Evolutionary conservation across 2,113 vertebrate species (phyloP).

Genomic region (Capreolus pygargus): DNA sequence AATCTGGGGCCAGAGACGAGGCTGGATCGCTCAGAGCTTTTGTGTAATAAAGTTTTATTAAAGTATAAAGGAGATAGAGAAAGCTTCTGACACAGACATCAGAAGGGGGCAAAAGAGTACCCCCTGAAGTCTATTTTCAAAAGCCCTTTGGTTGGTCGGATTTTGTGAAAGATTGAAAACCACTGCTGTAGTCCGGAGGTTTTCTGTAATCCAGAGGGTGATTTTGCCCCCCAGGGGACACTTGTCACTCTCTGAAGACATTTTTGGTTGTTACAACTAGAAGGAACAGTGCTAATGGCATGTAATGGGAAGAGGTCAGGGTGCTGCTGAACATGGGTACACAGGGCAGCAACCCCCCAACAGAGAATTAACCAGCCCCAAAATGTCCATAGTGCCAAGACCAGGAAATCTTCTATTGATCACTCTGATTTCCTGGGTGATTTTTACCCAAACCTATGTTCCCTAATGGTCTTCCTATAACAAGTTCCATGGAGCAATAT

Average conservation of each 20-base stretch:
- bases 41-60: too few species aligned
- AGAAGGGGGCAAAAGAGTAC: too few species aligned
- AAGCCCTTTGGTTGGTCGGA: not conserved
- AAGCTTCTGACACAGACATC: too few species aligned
- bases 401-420: not conserved
- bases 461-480: not conserved
- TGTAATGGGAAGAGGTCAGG: not conserved
- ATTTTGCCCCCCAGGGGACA: not conserved
- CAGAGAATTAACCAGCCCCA: not conserved
- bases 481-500: not conserved
- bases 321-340: not conserved
- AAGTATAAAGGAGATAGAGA: too few species aligned
- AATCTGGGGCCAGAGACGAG: too few species aligned
- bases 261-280: not conserved
- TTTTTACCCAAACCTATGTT: not conserved
- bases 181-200: not conserved
- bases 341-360: not conserved
- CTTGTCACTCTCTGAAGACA: not conserved
- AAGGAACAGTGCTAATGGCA: not conserved
- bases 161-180: not conserved
- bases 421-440: not conserved
- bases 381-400: not conserved
- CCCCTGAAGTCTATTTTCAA: not conserved
- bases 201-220: not conserved
- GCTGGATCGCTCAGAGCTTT: too few species aligned